Evolutionary conservation across 2,888 invertebrate genomes (phyloP), one percentile per base, ranked within the genome.

Genomic region (Tetrapedia diversipes): DNA sequence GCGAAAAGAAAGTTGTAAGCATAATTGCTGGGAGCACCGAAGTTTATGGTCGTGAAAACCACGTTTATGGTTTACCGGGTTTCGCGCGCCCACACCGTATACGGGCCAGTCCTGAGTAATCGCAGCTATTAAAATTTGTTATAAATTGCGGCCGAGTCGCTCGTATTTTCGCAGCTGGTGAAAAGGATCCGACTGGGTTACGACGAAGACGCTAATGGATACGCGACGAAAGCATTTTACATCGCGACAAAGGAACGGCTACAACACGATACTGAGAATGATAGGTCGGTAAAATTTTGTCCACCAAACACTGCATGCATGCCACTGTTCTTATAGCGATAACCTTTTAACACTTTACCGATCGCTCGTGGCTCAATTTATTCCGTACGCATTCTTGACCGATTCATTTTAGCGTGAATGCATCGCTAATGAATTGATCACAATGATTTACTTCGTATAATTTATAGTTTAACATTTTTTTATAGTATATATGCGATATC

Each of bases 41-140:
- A 70, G 70, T 78, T 78, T 78, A 78, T 66, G 78, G 66, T 70
- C 68, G 49, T 70, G 76, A 63, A 78, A 78, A 76, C 66, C 76
- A 76, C 76, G 66, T 78, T 78, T 76, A 78, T 59, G 78, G 76
- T 76, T 75, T 69, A 69, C 69, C 60, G 45, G 54, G 27, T 63
- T 59, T 73, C 45, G 61, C 72, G 49, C 41, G 16, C 32, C 24
- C 51, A 19, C 56, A 24, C 43, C 54, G 63, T 49, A 64, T 45
- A 34, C 54, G 43, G 65, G 51, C 65, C 69, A 69, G 47, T 34
- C 22, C 47, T 51, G 75, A 69, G 61, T 77, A 75, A 77, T 66
- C 49, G 75, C 61, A 69, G 39, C 53, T 27, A 32, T 49, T 51
- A 65, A 75, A 77, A 75, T 70, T 74, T 61, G 56, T 69, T 70